Conservation (phyloP, 2,888 invertebrate species). For the Argyresthia albistria region DNA sequence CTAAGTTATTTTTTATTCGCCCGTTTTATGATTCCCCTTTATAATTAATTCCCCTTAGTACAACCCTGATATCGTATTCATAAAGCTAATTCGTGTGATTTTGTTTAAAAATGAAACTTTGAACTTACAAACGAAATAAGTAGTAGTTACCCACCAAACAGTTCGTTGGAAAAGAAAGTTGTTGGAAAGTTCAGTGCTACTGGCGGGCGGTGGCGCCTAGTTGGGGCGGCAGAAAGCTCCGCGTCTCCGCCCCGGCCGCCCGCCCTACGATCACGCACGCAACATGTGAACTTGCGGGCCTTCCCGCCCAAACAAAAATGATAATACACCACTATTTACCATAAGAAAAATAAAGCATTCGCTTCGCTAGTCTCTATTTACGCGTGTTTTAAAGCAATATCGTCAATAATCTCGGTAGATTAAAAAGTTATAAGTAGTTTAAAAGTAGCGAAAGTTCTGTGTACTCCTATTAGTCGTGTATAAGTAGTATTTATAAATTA, state of each 20-base stretch:
- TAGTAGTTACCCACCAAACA: too few species aligned
- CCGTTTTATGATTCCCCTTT: too few species aligned
- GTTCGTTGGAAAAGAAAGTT: background rate
- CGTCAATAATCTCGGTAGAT: slow-evolving; percentile 10
- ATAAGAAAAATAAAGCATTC: background rate
- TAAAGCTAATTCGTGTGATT: too few species aligned
- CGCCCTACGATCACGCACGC: slow-evolving; percentile 18
- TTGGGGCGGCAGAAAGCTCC: slow-evolving; percentile 36
- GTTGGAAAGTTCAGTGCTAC: slow-evolving; percentile 9
- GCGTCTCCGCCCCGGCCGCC: slow-evolving; percentile 35
- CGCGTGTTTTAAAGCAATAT: slow-evolving; percentile 27
- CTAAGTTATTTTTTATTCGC: too few species aligned
- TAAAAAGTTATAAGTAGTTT: slow-evolving; percentile 2
- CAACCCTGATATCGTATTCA: too few species aligned
- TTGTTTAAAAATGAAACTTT: too few species aligned
- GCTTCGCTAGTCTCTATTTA: slow-evolving; percentile 10
- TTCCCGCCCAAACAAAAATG: slow-evolving; percentile 2
- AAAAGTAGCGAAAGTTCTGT: background rate
- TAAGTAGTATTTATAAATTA: background rate
- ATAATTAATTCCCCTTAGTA: too few species aligned
- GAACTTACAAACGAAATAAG: too few species aligned
- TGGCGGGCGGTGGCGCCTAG: slow-evolving; percentile 19
- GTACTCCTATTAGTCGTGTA: background rate
- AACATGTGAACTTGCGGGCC: slow-evolving; percentile 28
- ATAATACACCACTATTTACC: background rate